Conservation (phyloP, 2,888 invertebrate genomes). For the Candidula unifasciata region DNA sequence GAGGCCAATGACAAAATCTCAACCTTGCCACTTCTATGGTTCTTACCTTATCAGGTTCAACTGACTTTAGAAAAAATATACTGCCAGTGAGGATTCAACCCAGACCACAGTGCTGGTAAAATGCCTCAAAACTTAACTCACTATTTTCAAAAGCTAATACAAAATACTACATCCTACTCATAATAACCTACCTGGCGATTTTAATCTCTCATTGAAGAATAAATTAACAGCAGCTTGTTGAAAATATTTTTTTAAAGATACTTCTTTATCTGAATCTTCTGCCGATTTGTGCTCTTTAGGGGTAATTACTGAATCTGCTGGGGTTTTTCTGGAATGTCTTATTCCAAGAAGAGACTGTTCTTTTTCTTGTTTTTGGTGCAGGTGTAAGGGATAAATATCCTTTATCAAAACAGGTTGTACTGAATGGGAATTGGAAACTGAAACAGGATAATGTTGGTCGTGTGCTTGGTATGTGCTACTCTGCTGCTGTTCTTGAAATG, state of each 20-base stretch:
- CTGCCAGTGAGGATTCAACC: no score
- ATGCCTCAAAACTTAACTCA: no score
- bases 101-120: no score
- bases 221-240: constrained; percentile 50
- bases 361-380: not conserved
- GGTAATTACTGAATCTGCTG: no score
- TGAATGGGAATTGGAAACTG: not conserved
- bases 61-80: no score
- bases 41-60: no score
- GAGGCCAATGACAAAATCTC: no score
- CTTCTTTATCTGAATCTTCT: constrained; percentile 40
- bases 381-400: not conserved
- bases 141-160: not conserved
- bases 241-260: constrained; percentile 45
- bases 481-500: constrained; percentile 17
- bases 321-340: not conserved
- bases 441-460: not conserved
- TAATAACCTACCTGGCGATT: constrained; percentile 39
- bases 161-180: not conserved
- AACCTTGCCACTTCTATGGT: no score
- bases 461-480: not conserved
- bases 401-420: not conserved
- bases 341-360: not conserved
- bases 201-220: constrained; percentile 49
- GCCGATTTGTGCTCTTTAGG: constrained; percentile 18